Percentiles rank a stretch among this genome's conserved stretches.
Conservation (phyloP, 2,888 invertebrate genomes). For the Sthenelais limicola region DNA sequence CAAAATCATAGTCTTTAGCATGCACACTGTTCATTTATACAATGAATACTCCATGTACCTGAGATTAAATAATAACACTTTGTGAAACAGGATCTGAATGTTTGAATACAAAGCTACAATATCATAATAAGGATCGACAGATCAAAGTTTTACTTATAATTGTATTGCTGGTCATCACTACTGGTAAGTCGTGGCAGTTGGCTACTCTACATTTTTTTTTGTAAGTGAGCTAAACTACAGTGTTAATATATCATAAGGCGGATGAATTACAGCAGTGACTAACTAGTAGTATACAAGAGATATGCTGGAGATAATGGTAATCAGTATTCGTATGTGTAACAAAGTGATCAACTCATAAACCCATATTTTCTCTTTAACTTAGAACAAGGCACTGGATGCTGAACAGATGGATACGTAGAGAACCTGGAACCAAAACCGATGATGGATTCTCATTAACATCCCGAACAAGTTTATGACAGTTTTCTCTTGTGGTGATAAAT, state of each 20-base stretch:
- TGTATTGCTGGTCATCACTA: constrained; percentile 36
- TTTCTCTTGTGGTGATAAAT: too few species aligned
- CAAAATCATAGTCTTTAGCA: constrained; percentile 39
- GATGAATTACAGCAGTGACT: constrained; percentile 36
- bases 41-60: constrained; percentile 35
- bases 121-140: constrained; percentile 19
- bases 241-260: constrained; percentile 32
- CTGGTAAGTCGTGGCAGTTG: constrained; percentile 37
- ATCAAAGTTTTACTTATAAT: constrained; percentile 12
- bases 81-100: constrained; percentile 23
- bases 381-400: constrained; percentile 38
- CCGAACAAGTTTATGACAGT: too few species aligned
- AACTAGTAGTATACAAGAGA: constrained; percentile 40
- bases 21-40: constrained; percentile 38
- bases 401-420: constrained; percentile 28
- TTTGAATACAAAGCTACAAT: constrained; percentile 35
- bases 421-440: constrained; percentile 19
- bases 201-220: constrained; percentile 25
- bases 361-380: constrained; percentile 23
- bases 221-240: constrained; percentile 31
- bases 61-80: constrained; percentile 39
- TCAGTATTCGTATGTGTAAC: constrained; percentile 14
- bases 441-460: too few species aligned
- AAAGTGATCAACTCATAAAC: constrained; percentile 35
- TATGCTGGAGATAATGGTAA: constrained; percentile 32